Percentiles rank a stretch among this genome's conserved stretches.
Evolutionary conservation across 2,888 invertebrate genomes (phyloP).

Genomic region (Dynastes tityus): DNA sequence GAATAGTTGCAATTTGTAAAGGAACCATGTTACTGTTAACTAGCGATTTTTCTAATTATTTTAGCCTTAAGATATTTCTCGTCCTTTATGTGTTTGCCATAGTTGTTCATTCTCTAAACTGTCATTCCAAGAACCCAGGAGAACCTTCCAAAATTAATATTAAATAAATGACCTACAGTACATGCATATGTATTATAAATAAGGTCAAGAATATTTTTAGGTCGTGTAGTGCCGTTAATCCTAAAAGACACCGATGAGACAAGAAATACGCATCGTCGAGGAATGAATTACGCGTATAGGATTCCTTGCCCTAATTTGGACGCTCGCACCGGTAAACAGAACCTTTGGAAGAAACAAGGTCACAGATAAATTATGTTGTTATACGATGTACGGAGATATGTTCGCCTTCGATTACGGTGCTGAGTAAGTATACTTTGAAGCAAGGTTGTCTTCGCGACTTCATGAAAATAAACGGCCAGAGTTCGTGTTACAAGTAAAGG

Average conservation of each 20-base stretch:
- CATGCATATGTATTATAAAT: background rate
- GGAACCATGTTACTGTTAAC: too few relatives aligned
- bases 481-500: slow-evolving; percentile 20
- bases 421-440: slow-evolving; percentile 24
- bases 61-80: too few relatives aligned
- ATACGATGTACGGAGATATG: slow-evolving; percentile 7
- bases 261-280: slow-evolving; percentile 21
- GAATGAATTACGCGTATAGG: slow-evolving; percentile 38
- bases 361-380: slow-evolving; percentile 17
- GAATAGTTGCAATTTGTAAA: too few relatives aligned
- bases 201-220: slow-evolving; percentile 35
- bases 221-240: slow-evolving; percentile 27
- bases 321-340: slow-evolving; percentile 23
- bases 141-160: too few relatives aligned
- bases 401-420: slow-evolving; percentile 24
- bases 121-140: too few relatives aligned
- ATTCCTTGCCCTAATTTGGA: slow-evolving; percentile 44
- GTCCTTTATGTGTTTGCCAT: too few relatives aligned
- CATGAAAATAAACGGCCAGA: slow-evolving; percentile 21
- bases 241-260: slow-evolving; percentile 29
- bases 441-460: slow-evolving; percentile 34
- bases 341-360: slow-evolving; percentile 44
- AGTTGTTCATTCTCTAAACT: too few relatives aligned
- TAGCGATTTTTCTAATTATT: too few relatives aligned
- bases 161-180: background rate